These are phyloP conservation scores for Phoenicopterus ruber DNA, from an alignment of 2,113 vertebrate species.

Conservation along the genomic window DNA sequence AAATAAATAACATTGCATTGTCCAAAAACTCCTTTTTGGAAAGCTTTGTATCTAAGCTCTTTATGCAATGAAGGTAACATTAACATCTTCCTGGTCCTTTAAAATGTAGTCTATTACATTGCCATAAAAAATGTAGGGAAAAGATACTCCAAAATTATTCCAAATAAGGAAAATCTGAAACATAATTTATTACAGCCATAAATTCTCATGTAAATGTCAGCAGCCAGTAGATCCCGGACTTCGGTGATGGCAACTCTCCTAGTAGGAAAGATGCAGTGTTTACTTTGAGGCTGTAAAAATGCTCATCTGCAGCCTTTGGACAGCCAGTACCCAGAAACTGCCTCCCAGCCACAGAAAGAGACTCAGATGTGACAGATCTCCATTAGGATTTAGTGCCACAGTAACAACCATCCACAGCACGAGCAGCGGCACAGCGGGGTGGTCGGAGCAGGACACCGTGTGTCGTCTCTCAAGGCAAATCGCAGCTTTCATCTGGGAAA, in stretches of 20 bases:
- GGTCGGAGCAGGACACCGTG: rapidly evolving
- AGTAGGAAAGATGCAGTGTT: not conserved
- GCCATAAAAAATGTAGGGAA: not conserved
- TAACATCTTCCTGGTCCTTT: slow-evolving; percentile 5
- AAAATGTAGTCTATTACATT: not conserved
- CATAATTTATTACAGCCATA: slow-evolving; percentile 25
- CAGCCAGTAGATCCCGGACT: not conserved
- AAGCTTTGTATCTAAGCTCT: not conserved
- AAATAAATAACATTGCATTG: slow-evolving; percentile 20
- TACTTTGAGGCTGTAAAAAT: slow-evolving; percentile 39
- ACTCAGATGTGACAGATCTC: not conserved
- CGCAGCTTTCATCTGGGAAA: not conserved
- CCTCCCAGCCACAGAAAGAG: not conserved
- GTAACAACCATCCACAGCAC: not conserved
- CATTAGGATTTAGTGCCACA: not conserved
- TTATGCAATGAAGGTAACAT: not conserved
- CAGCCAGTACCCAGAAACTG: not conserved
- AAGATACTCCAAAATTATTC: not conserved
- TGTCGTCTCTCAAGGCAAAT: rapidly evolving
- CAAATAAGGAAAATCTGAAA: slow-evolving; percentile 36
- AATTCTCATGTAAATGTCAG: slow-evolving; percentile 44
- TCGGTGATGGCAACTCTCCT: slow-evolving; percentile 15
- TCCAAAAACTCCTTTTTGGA: slow-evolving; percentile 17
- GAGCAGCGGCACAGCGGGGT: rapidly evolving
- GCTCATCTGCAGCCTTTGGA: not conserved